Conservation (phyloP, 2,113 vertebrate species). For the Brachirus orientalis region DNA sequence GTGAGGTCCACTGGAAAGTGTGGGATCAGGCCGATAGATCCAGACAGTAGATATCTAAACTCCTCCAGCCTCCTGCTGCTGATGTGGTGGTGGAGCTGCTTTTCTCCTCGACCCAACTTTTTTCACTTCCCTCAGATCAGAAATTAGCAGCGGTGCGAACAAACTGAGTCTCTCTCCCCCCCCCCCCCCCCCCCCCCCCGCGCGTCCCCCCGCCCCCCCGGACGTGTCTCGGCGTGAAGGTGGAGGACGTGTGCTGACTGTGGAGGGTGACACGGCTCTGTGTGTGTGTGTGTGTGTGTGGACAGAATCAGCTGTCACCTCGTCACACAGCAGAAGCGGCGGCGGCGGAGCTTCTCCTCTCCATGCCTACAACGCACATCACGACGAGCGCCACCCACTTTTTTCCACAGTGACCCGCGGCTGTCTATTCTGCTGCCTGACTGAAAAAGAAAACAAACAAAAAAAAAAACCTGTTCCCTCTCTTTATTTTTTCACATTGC, state of each 20-base stretch:
- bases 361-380: slow-evolving; percentile 70
- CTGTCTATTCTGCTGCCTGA: slow-evolving; percentile 73
- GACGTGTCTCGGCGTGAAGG: background rate
- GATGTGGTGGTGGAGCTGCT: slow-evolving; percentile 34
- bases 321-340: slow-evolving; percentile 20
- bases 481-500: too few species aligned
- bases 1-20: background rate
- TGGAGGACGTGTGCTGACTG: background rate
- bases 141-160: too few species aligned
- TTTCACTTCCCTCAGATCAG: background rate
- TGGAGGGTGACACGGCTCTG: background rate
- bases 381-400: slow-evolving; percentile 76
- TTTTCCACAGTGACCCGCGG: slow-evolving; percentile 42
- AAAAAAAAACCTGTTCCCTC: background rate
- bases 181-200: too few species aligned
- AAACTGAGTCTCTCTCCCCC: too few species aligned
- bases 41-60: slow-evolving; percentile 49
- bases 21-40: slow-evolving; percentile 18
- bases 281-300: background rate
- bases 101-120: slow-evolving; percentile 43
- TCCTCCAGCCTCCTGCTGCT: slow-evolving; percentile 25
- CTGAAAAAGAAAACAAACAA: slow-evolving; percentile 44
- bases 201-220: background rate
- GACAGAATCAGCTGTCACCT: slow-evolving; percentile 79
- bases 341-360: slow-evolving; percentile 19